These are phyloP conservation scores for Phrynocephalus guinanensis DNA, from an alignment of 2,797 vertebrate genomes.

Conservation along the genomic window DNA sequence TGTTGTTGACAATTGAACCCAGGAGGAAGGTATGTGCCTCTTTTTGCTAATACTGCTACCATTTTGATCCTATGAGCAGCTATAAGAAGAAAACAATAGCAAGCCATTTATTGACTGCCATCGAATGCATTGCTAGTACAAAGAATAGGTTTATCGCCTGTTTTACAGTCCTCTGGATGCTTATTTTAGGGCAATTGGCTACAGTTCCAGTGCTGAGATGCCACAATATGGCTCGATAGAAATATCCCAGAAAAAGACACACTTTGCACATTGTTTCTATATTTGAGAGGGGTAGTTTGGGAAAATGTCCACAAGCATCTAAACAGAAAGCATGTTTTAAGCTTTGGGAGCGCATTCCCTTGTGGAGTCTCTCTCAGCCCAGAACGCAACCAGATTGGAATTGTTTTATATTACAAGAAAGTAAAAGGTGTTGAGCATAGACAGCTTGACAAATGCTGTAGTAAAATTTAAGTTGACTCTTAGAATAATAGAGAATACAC, in stretches of 20 bases:
- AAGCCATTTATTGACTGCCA: neutral
- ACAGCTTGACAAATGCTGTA: conserved; percentile 43
- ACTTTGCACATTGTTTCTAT: neutral
- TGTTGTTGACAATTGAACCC: neutral
- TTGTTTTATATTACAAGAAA: conserved; percentile 18
- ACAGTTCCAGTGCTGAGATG: neutral
- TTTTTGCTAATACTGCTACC: neutral
- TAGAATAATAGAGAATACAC: conserved; percentile 40
- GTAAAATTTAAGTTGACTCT: conserved; percentile 45
- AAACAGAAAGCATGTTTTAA: neutral
- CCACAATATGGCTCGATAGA: conserved; percentile 8
- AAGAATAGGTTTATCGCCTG: neutral
- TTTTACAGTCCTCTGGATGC: neutral
- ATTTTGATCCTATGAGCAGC: neutral
- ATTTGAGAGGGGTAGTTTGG: neutral
- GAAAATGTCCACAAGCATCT: neutral
- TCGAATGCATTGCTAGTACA: neutral
- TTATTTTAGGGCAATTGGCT: neutral
- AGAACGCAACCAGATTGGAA: conserved; percentile 29
- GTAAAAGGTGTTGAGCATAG: conserved; percentile 29
- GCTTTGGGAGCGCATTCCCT: neutral
- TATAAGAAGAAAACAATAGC: neutral
- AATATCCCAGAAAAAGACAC: conserved; percentile 14
- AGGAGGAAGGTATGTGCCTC: neutral
- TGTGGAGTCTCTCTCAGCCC: neutral